A percentile compares a stretch with the other conserved stretches of the same genome.
Conservation (phyloP, 2,797 vertebrate species). For the Chiloscyllium punctatum region DNA sequence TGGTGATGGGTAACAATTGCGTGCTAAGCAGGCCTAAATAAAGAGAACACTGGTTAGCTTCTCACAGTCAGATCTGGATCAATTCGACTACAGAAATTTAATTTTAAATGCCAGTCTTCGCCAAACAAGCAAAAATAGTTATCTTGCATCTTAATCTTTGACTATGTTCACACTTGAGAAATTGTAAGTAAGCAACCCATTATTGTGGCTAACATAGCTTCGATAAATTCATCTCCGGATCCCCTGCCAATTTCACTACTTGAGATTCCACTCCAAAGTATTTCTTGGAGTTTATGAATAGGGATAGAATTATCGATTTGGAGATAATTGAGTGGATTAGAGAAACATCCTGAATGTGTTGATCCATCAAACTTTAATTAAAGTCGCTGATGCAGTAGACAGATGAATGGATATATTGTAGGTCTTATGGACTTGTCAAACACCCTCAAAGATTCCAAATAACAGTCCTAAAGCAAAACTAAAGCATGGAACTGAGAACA, state of each 20-base stretch:
- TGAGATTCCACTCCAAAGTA: neutral
- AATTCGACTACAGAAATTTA: neutral
- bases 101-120: conserved; percentile 11
- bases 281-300: neutral
- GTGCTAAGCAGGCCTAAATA: conserved; percentile 82
- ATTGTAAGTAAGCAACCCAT: neutral
- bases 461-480: neutral
- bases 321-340: neutral
- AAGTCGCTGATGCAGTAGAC: neutral
- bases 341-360: neutral
- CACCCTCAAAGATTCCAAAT: neutral
- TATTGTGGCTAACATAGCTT: neutral
- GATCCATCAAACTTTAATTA: neutral
- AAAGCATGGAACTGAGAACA: neutral
- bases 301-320: neutral
- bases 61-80: neutral
- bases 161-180: neutral
- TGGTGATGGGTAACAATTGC: conserved; percentile 96
- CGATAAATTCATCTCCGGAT: neutral
- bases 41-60: conserved; percentile 39
- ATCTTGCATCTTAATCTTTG: neutral
- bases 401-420: neutral
- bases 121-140: neutral
- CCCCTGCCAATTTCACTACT: neutral
- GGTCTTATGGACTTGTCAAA: neutral